Conservation (phyloP, 2,888 invertebrate species). For the Megastigmus dorsalis region DNA sequence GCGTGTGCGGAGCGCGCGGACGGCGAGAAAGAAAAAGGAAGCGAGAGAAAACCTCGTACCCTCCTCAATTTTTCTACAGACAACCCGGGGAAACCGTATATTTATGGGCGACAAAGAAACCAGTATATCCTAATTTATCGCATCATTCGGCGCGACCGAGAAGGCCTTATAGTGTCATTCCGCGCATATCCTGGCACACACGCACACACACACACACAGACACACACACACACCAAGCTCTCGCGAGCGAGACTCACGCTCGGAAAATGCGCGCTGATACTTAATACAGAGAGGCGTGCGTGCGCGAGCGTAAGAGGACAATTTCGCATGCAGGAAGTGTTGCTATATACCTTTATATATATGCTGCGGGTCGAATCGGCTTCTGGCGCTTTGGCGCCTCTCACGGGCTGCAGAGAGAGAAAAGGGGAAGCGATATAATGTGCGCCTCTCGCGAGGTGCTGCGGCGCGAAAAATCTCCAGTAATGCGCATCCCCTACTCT, state of each 20-base stretch:
- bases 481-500: conserved; percentile 18
- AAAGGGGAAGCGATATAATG: too few species aligned
- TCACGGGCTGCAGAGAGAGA: not conserved
- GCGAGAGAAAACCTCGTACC: not conserved
- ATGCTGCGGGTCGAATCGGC: conserved; percentile 1
- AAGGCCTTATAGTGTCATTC: not conserved
- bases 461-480: conserved; percentile 9
- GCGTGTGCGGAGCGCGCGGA: too few species aligned
- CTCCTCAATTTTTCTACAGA: conserved; percentile 1
- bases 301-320: not conserved
- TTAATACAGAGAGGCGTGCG: too few species aligned
- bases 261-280: not conserved
- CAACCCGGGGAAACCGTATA: not conserved
- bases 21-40: not conserved
- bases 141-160: not conserved
- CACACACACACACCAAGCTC: too few species aligned
- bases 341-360: not conserved
- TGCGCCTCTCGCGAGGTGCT: not conserved
- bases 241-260: not conserved
- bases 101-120: conserved; percentile 35
- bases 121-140: conserved; percentile 45
- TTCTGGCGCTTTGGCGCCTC: conserved; percentile 28
- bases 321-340: conserved; percentile 33
- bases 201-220: too few species aligned
- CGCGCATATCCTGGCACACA: conserved; percentile 6